These are phyloP conservation scores for Drosophila willistoni DNA, from an alignment of 1,140 invertebrate species.

Conservation along the genomic window DNA sequence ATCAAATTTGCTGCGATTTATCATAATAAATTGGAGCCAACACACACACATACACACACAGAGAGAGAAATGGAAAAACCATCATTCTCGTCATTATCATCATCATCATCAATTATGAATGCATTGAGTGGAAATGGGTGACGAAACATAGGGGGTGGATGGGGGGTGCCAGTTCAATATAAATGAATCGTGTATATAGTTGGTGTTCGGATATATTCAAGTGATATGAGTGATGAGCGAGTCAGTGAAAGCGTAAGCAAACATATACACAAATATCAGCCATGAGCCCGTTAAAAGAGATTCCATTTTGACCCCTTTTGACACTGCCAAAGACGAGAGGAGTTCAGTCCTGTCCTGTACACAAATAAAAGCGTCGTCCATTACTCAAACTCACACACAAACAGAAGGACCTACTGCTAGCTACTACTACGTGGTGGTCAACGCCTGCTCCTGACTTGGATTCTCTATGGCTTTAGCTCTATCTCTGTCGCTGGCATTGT, in stretches of 20 bases:
- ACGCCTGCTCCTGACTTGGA: slow-evolving; percentile 44
- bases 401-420: slow-evolving; percentile 7
- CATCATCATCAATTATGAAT: slow-evolving; percentile 30
- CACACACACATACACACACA: slow-evolving; percentile 51
- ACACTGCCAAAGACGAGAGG: slow-evolving; percentile 32
- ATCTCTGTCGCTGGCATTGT: slow-evolving; percentile 58
- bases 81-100: slow-evolving; percentile 7
- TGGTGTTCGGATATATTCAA: neutral
- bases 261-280: slow-evolving; percentile 13
- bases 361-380: slow-evolving; percentile 81
- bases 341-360: slow-evolving; percentile 47
- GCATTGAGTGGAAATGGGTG: neutral
- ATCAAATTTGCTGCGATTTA: slow-evolving; percentile 59
- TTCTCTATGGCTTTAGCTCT: slow-evolving; percentile 7
- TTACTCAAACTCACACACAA: slow-evolving; percentile 71
- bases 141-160: neutral
- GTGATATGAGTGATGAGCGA: slow-evolving; percentile 71
- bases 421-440: slow-evolving; percentile 13
- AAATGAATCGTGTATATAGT: neutral
- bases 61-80: slow-evolving; percentile 25
- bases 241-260: slow-evolving; percentile 29
- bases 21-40: slow-evolving; percentile 75
- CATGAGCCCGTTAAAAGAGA: slow-evolving; percentile 33
- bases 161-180: neutral
- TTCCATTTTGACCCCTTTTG: slow-evolving; percentile 78